Percentiles rank a stretch among this genome's conserved stretches.
Conservation (phyloP, 2,888 invertebrate genomes). For the Mayetiola destructor region DNA sequence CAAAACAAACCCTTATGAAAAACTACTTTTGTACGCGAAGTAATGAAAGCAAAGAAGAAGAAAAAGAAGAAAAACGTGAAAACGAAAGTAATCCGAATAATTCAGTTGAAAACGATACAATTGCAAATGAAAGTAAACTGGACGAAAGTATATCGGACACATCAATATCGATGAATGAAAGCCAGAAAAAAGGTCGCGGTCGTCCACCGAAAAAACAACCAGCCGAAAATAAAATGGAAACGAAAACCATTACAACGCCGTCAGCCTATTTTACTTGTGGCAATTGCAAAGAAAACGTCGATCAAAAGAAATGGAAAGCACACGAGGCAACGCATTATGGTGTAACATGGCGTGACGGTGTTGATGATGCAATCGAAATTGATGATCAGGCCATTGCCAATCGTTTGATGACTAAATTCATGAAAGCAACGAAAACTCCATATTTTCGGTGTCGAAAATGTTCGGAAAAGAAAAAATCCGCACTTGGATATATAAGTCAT, state of each 20-base stretch:
- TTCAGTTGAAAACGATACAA: too few species aligned
- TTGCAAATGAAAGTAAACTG: background rate
- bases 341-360: slow-evolving; percentile 27
- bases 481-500: slow-evolving; percentile 15
- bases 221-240: background rate
- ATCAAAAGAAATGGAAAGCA: slow-evolving; percentile 21
- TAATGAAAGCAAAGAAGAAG: too few species aligned
- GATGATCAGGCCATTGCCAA: background rate
- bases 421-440: background rate
- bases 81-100: too few species aligned
- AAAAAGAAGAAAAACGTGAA: too few species aligned
- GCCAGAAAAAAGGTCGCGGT: background rate
- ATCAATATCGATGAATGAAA: too few species aligned
- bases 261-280: slow-evolving; percentile 25
- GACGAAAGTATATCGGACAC: background rate
- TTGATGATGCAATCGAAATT: slow-evolving; percentile 18
- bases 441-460: slow-evolving; percentile 14
- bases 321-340: slow-evolving; percentile 30
- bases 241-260: too few species aligned
- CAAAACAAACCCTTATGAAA: background rate
- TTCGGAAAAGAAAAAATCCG: slow-evolving; percentile 13
- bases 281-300: slow-evolving; percentile 25
- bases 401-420: slow-evolving; percentile 6
- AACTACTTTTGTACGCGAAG: background rate
- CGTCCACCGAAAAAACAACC: background rate